These are phyloP conservation scores for Capitella teleta DNA, from an alignment of 1,140 invertebrate genomes.

Conservation along the genomic window DNA sequence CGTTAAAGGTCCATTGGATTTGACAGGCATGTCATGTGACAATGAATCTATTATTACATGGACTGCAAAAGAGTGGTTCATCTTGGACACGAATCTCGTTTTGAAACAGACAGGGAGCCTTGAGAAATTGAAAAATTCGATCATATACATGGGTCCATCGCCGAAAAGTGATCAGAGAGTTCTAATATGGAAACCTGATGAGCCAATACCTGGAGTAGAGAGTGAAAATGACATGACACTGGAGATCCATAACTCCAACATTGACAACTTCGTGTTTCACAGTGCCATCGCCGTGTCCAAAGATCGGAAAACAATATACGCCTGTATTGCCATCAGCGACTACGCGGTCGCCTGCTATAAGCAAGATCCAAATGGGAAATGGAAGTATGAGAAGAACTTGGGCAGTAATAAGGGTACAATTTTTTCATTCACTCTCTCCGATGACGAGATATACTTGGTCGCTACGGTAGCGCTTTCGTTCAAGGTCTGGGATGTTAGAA, in stretches of 20 bases:
- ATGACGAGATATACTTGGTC: conserved; percentile 65
- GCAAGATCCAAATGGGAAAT: conserved; percentile 22
- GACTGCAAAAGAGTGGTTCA: conserved; percentile 26
- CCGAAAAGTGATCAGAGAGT: background rate
- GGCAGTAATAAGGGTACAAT: conserved; percentile 46
- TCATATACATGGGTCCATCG: background rate
- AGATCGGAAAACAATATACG: conserved; percentile 28
- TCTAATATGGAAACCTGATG: conserved; percentile 7
- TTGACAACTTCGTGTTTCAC: conserved; percentile 61
- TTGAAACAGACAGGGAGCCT: no score
- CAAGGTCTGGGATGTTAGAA: conserved; percentile 42
- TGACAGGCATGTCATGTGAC: conserved; percentile 24
- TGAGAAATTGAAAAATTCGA: no score
- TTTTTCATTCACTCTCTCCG: conserved; percentile 69
- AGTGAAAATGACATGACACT: conserved; percentile 6
- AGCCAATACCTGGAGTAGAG: conserved; percentile 5
- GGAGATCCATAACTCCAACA: conserved; percentile 15
- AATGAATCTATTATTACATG: conserved; percentile 32
- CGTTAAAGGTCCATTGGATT: conserved; percentile 45
- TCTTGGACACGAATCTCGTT: no score
- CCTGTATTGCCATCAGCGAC: conserved; percentile 41
- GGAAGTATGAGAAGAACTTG: conserved; percentile 40
- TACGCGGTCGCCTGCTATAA: conserved; percentile 34
- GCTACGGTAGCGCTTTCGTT: conserved; percentile 76
- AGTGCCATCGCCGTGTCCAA: conserved; percentile 53